Conservation (phyloP, 1,140 invertebrate genomes). For the Drosophila willistoni region DNA sequence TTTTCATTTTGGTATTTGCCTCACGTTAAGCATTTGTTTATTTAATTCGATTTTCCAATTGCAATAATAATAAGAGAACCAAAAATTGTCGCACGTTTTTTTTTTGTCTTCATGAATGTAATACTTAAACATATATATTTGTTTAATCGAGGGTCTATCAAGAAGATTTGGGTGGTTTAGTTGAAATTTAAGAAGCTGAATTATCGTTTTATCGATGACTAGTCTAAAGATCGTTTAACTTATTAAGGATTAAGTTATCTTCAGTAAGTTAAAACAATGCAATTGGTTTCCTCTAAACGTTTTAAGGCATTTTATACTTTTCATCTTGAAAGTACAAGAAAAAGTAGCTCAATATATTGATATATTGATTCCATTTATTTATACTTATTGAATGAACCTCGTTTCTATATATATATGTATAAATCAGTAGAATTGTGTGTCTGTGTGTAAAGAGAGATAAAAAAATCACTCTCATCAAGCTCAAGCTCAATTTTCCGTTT, state of each 20-base stretch:
- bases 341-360: slow-evolving; percentile 1
- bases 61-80: slow-evolving; percentile 13
- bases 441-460: not conserved
- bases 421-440: not conserved
- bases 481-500: slow-evolving; percentile 28
- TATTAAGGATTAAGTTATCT: too few species aligned
- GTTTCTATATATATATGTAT: slow-evolving; percentile 1
- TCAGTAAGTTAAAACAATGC: too few species aligned
- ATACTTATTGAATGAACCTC: slow-evolving; percentile 11
- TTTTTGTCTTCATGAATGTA: slow-evolving; percentile 1
- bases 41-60: slow-evolving; percentile 72
- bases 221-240: too few species aligned
- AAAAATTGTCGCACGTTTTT: slow-evolving; percentile 11
- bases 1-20: slow-evolving; percentile 61
- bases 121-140: not conserved
- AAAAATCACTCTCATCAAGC: slow-evolving; percentile 39
- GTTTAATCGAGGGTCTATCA: not conserved
- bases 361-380: slow-evolving; percentile 1
- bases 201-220: too few species aligned
- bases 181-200: not conserved
- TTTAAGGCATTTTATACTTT: not conserved
- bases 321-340: not conserved
- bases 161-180: not conserved
- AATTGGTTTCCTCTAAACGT: too few species aligned
- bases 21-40: slow-evolving; percentile 81